A percentile compares a stretch with the other conserved stretches of the same genome.
phyloP scores from a whole-genome alignment of 92 coral and sea anemone species.

The Siderastrea radians region DNA sequence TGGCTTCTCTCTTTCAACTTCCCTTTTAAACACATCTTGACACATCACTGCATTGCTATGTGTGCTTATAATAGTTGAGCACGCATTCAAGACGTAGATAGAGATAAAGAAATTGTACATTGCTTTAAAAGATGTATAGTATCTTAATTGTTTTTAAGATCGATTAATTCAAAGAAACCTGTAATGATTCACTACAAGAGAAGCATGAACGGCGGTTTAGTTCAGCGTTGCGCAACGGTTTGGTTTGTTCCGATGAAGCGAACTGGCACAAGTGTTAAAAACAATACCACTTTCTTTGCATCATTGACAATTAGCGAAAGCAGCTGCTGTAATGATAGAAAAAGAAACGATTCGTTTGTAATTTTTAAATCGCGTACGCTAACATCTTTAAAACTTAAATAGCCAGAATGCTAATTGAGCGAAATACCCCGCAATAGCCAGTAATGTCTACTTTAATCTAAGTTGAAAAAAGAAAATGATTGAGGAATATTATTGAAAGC shows the following conservation, averaged over 20 bases:
- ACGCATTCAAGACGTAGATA: background rate
- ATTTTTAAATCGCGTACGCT: slow-evolving; percentile 2
- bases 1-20: slow-evolving; percentile 12
- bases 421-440: background rate
- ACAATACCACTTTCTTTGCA: background rate
- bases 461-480: background rate
- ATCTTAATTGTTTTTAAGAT: background rate
- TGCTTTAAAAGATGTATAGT: background rate
- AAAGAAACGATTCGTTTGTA: slow-evolving; percentile 1
- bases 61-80: background rate
- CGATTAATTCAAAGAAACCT: no score
- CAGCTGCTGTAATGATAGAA: slow-evolving; percentile 30
- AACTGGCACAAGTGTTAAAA: background rate
- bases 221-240: background rate
- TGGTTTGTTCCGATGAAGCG: background rate
- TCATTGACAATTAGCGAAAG: background rate
- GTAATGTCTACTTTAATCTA: background rate
- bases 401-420: background rate
- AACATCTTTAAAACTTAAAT: background rate
- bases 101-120: background rate
- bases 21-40: slow-evolving; percentile 4
- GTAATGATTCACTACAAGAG: no score
- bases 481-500: background rate
- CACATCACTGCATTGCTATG: no score
- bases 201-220: no score